Conservation (phyloP, 2,113 vertebrate species). For the Sander vitreus region DNA sequence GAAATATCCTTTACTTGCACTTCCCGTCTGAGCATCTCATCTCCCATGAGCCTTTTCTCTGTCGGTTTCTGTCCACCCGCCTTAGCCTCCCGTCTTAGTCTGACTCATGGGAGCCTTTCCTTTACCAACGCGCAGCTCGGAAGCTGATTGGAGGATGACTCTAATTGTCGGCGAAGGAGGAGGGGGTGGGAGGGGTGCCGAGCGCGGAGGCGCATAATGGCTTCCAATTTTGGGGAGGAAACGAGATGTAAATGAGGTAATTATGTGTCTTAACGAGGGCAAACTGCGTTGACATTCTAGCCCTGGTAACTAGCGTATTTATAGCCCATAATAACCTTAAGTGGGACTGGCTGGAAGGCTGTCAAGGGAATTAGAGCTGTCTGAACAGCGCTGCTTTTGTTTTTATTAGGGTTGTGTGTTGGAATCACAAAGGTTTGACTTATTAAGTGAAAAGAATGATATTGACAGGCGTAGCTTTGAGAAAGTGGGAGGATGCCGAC, state of each 20-base stretch:
- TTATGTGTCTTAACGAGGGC: conserved; percentile 84
- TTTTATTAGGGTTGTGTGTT: conserved; percentile 61
- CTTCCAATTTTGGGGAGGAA: conserved; percentile 84
- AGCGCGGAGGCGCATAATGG: conserved; percentile 79
- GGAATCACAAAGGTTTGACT: conserved; percentile 61
- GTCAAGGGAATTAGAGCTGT: conserved; percentile 77
- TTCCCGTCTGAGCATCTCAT: conserved; percentile 66
- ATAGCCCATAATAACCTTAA: conserved; percentile 85
- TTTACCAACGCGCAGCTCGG: conserved; percentile 40
- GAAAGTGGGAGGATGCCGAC: background rate
- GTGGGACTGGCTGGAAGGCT: conserved; percentile 78
- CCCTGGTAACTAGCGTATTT: conserved; percentile 80
- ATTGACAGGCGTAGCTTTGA: conserved; percentile 33
- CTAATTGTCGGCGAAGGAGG: conserved; percentile 50
- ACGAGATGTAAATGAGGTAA: conserved; percentile 86
- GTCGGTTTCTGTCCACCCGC: conserved; percentile 24
- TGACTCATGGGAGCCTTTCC: conserved; percentile 61
- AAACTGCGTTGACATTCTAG: conserved; percentile 79
- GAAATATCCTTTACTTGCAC: conserved; percentile 32
- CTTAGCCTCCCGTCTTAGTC: conserved; percentile 37
- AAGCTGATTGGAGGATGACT: conserved; percentile 77
- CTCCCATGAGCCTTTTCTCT: conserved; percentile 45
- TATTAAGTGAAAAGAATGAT: conserved; percentile 32
- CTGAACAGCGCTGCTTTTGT: conserved; percentile 76
- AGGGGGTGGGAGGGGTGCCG: conserved; percentile 31